A percentile compares a stretch with the other conserved stretches of the same genome.
Evolutionary conservation across 2,797 vertebrate species (phyloP).

Genomic region (Craterocephalus amniculus): DNA sequence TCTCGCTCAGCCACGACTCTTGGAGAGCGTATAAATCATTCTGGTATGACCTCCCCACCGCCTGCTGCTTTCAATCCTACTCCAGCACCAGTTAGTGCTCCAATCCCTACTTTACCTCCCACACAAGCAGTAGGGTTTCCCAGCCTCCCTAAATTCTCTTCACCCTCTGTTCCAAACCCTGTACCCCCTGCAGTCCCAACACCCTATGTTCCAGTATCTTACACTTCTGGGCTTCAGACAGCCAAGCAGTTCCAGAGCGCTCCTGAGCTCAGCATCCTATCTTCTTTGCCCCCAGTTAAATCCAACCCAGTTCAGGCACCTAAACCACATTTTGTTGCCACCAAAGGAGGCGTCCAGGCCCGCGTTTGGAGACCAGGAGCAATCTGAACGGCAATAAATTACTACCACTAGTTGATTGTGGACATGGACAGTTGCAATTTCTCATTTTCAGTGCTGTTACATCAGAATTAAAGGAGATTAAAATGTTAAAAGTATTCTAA

Average conservation of each 20-base stretch:
- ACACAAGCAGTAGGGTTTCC: constrained; percentile 68
- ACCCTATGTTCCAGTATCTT: constrained; percentile 73
- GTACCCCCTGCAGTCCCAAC: constrained; percentile 56
- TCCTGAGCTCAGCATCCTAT: constrained; percentile 82
- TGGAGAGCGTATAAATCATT: constrained; percentile 89
- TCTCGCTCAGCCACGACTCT: constrained; percentile 92
- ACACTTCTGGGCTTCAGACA: constrained; percentile 75
- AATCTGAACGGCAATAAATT: constrained; percentile 46
- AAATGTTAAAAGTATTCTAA: constrained; percentile 4
- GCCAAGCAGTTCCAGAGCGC: constrained; percentile 86
- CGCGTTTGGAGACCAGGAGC: constrained; percentile 91
- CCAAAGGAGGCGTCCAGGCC: constrained; percentile 89
- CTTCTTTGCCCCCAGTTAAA: constrained; percentile 74
- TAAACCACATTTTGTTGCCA: constrained; percentile 93
- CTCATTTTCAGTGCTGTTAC: constrained; percentile 1
- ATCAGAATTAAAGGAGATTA: constrained; percentile 4
- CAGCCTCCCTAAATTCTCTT: constrained; percentile 76
- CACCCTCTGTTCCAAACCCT: constrained; percentile 62
- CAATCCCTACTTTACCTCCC: constrained; percentile 27
- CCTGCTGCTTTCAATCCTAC: constrained; percentile 34
- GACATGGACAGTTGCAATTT: constrained; percentile 1
- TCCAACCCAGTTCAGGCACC: constrained; percentile 86
- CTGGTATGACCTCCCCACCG: constrained; percentile 81
- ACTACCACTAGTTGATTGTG: not conserved
- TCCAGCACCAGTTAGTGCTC: constrained; percentile 23